These are phyloP conservation scores for Leptinotarsa haldemani DNA, from an alignment of 2,888 invertebrate species.

Conservation along the genomic window DNA sequence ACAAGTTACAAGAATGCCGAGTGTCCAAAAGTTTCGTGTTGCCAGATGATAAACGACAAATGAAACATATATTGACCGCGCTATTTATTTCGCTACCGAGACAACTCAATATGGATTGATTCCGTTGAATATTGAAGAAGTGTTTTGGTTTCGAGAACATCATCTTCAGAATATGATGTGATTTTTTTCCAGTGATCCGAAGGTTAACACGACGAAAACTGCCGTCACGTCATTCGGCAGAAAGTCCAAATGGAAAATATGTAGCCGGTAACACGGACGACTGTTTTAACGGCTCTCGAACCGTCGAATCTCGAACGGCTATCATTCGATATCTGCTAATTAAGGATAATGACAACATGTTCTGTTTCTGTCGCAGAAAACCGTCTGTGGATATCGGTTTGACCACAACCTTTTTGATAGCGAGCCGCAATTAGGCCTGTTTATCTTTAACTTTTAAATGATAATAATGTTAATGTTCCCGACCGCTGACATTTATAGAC, in stretches of 20 bases:
- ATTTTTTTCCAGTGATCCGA: not conserved
- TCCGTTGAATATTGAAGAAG: no score
- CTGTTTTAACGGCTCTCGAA: conserved; percentile 47
- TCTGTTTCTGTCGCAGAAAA: conserved; percentile 38
- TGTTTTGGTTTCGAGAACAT: no score
- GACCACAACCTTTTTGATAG: conserved; percentile 48
- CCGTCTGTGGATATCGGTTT: conserved; percentile 35
- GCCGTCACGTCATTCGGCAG: conserved; percentile 4
- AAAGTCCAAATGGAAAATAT: conserved; percentile 15
- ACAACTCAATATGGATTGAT: no score
- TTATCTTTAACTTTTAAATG: conserved; percentile 47
- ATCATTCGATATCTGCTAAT: conserved; percentile 49
- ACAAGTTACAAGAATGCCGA: no score
- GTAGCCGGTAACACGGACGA: conserved; percentile 31
- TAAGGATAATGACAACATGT: conserved; percentile 46
- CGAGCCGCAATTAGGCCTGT: conserved; percentile 49
- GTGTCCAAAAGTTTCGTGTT: no score
- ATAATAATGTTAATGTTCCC: conserved; percentile 48
- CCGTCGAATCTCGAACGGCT: conserved; percentile 39
- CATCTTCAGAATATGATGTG: no score
- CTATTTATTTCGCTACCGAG: no score
- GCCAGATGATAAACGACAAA: no score
- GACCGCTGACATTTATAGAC: conserved; percentile 41
- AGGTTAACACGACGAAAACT: conserved; percentile 3
- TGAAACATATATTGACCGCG: no score